Base-by-base conservation (phyloP, 2,113 vertebrate genomes). In the Diphyllodes magnificus region DNA sequence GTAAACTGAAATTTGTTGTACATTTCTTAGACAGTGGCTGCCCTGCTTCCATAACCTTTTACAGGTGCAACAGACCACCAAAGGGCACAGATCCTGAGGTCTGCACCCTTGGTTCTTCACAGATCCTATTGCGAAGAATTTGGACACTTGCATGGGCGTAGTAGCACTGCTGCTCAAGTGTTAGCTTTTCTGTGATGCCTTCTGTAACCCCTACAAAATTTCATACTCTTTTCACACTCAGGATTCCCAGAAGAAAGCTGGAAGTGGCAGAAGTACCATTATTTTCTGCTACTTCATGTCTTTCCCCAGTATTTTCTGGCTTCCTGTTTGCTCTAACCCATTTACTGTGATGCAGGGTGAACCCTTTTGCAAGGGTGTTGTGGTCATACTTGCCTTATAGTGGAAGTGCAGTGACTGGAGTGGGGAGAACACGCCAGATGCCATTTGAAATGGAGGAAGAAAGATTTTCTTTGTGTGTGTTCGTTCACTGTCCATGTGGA, bases 51-150 rank as follows among this genome's bases (percentile, higher is more conserved):
- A 5, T 51, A 49, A 35, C 1, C 4, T 57, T 73, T 91, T 20
- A 47, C 4, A 23, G 0, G 0, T 31, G 30, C 14, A 80, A 22
- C 4, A 66, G 16, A n/a, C 7, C 4, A 35, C 3, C 28, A 64
- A 68, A 76, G 23, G 33, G 7, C 71, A 77, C 24, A 54, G 60
- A 51, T 35, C 39, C 80, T 27, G 30, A 22, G 21, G 3, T 54
- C 31, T 70, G 21, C 22, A 56, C 11, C 2, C 18, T 69, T 31
- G 57, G 15, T 4, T 54, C 25, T 87, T 72, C 66, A 69, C 45
- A 80, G 15, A 70, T 20, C 7, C 8, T 9, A 1, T 25, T 15
- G 22, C 19, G 14, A 25, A 54, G 57, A 75, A 40, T 45, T 10
- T 61, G 28, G 30, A 56, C 11, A 5, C 19, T 39, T 45, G 10